These are phyloP conservation scores for Meriones psammophilus DNA, from an alignment of 2,797 vertebrate genomes.

Conservation along the genomic window DNA sequence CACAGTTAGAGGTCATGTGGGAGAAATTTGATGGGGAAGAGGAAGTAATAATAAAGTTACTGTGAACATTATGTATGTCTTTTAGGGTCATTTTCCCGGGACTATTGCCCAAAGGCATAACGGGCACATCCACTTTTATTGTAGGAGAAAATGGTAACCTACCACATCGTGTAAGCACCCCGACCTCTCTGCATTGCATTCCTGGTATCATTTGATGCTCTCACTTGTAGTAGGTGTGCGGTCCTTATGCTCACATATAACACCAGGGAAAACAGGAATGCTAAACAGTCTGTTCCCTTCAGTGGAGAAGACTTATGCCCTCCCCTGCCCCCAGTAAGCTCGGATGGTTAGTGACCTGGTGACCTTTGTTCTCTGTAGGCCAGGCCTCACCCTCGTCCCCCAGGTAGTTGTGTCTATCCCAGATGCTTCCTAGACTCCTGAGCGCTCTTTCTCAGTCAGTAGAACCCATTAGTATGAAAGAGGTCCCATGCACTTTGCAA, in stretches of 20 bases:
- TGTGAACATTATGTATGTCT: not conserved
- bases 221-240: not conserved
- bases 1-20: not conserved
- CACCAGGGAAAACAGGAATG: not conserved
- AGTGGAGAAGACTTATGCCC: not conserved
- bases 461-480: not conserved
- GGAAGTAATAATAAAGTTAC: not conserved
- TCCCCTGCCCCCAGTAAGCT: not conserved
- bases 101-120: not conserved
- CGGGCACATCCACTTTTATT: not conserved
- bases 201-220: not conserved
- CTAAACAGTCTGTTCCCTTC: not conserved
- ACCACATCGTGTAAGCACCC: not conserved
- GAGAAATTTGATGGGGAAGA: not conserved
- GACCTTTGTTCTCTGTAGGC: not conserved
- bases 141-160: not conserved
- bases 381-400: not conserved
- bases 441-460: not conserved
- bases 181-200: not conserved
- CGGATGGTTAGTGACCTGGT: not conserved
- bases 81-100: not conserved
- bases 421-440: not conserved
- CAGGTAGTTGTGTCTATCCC: not conserved
- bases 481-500: not conserved
- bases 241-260: not conserved